Base-by-base conservation (phyloP, 2,113 vertebrate species). In the Carettochelys insculpta region DNA sequence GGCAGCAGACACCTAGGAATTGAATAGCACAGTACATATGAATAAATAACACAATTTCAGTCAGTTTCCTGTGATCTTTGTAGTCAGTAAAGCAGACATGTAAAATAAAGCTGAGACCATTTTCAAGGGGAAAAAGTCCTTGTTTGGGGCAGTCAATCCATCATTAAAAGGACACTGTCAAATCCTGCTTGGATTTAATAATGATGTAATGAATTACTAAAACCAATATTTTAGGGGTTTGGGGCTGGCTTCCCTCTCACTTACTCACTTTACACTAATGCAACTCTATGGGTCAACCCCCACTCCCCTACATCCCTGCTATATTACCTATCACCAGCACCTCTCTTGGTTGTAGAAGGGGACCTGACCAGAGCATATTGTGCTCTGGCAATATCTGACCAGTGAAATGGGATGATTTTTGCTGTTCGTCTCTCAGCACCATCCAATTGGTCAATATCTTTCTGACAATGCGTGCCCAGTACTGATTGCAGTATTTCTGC, bases 191-290 rank as follows among this genome's bases (percentile, higher is more conserved):
- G 9, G 34, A 65, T 38, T 65, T 65, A 65, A 34, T 65, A 25
- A 43, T 73, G 41, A 43, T 12, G 25, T 43, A 22, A 14, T 73
- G 41, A 24, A 43, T 73, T 41, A 25, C 45, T 73, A 73, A 43
- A 73, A 27, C 41, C 71, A 73, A 73, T 10, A 43, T 25, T 43
- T 73, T 41, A 41, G 38, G 71, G 27, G 3, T 41, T 43, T 25
- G 24, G 41, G 43, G 22, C 38, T 73, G 24, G 41, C 12, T 73
- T 41, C 12, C 38, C 25, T 73, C 71, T 65, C 61, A 38, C 68
- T 68, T 90, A 4, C 29, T 88, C 75, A 71, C 58, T 94, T 93
- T 56, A 76, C 54, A 14, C 29, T 90, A 8, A 54, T 43, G 52
- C 17, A 85, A 68, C 31, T 80, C 68, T 45, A 11, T 24, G 81